Conservation (phyloP, 2,797 vertebrate genomes). For the Nothura maculosa region DNA sequence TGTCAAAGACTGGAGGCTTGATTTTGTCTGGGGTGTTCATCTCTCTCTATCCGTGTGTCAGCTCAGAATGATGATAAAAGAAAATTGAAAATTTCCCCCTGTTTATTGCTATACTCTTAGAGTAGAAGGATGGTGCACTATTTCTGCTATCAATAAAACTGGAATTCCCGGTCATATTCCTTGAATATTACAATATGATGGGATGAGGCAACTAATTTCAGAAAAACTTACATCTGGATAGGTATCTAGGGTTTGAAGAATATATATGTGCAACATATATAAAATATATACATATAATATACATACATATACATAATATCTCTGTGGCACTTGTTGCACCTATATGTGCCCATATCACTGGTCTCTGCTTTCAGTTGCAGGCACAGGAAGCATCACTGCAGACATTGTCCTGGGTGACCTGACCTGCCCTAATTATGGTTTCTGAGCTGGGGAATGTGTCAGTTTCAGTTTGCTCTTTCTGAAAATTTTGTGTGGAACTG, state of each 20-base stretch:
- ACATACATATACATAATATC: too few species aligned
- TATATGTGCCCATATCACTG: rapidly evolving
- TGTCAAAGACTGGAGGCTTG: rapidly evolving
- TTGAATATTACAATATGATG: not conserved
- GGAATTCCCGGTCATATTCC: not conserved
- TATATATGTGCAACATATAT: too few species aligned
- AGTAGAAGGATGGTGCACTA: not conserved
- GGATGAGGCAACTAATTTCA: not conserved
- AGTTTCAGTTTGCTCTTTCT: not conserved
- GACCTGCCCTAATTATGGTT: not conserved
- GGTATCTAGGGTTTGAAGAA: not conserved
- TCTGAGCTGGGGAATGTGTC: rapidly evolving
- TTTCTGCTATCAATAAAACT: not conserved
- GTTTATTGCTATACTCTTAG: rapidly evolving
- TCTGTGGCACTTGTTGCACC: too few species aligned
- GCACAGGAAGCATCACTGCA: not conserved
- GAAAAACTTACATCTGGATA: not conserved
- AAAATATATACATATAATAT: too few species aligned
- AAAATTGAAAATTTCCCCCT: not conserved
- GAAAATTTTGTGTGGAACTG: not conserved
- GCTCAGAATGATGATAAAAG: not conserved
- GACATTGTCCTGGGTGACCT: not conserved
- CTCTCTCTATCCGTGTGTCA: rapidly evolving
- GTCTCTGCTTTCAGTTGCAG: not conserved
- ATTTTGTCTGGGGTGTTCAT: not conserved